Percentiles rank a stretch among this genome's conserved stretches.
Evolutionary conservation across 2,888 invertebrate species (phyloP).

Genomic region (Onthophagus sagittarius): DNA sequence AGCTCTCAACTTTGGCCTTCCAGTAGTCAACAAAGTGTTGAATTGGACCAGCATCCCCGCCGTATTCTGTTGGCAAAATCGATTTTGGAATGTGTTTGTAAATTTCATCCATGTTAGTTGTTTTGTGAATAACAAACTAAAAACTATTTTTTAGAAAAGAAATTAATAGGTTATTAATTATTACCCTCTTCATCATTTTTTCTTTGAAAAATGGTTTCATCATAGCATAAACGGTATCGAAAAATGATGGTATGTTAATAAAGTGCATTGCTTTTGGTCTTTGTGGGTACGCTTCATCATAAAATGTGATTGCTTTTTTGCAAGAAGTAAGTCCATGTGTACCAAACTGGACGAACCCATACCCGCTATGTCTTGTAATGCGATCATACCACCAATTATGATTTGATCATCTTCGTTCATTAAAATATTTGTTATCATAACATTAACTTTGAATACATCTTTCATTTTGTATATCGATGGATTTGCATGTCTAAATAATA

Average conservation of each 20-base stretch:
- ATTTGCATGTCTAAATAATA: constrained; percentile 40
- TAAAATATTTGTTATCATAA: constrained; percentile 57
- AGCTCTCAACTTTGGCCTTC: constrained; percentile 52
- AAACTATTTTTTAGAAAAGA: constrained; percentile 22
- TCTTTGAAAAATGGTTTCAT: constrained; percentile 58
- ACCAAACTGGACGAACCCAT: constrained; percentile 54
- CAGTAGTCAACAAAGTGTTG: constrained; percentile 48
- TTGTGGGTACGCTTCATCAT: constrained; percentile 59
- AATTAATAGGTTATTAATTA: background rate
- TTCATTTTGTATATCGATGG: constrained; percentile 26
- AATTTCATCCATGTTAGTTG: constrained; percentile 53
- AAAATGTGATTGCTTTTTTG: constrained; percentile 52
- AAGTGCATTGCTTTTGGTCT: constrained; percentile 58
- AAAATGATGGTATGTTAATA: constrained; percentile 56
- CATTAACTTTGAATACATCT: constrained; percentile 50
- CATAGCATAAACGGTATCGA: constrained; percentile 56
- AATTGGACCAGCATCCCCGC: constrained; percentile 57
- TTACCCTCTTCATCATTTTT: constrained; percentile 59
- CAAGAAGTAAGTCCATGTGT: constrained; percentile 51
- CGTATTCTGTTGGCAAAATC: constrained; percentile 62
- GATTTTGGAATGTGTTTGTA: constrained; percentile 57
- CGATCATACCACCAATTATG: constrained; percentile 52
- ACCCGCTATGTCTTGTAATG: constrained; percentile 56
- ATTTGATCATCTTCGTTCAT: constrained; percentile 60
- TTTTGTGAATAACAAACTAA: constrained; percentile 52